Evolutionary conservation across 2,113 vertebrate species (phyloP).

Genomic region (Tonatia bakeri): DNA sequence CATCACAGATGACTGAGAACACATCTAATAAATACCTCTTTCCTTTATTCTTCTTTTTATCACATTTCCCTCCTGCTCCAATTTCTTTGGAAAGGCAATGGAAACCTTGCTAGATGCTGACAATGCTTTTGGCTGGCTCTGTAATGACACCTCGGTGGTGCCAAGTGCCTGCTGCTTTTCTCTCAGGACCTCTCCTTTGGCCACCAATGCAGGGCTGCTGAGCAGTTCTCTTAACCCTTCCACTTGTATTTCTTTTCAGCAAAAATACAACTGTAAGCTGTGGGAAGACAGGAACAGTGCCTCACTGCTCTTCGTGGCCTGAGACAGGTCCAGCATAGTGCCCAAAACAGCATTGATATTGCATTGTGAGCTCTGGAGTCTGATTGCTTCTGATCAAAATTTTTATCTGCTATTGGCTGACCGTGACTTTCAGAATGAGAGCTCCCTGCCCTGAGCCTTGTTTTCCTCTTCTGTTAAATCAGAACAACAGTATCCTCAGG

Average conservation of each 20-base stretch:
- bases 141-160: slow-evolving; percentile 5
- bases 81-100: slow-evolving; percentile 26
- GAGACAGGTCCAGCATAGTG: background rate
- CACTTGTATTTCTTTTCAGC: background rate
- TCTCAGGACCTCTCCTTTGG: background rate
- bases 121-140: slow-evolving; percentile 37
- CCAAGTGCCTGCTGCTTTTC: slow-evolving; percentile 37
- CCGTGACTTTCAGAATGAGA: background rate
- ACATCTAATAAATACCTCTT: background rate
- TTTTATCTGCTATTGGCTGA: background rate
- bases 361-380: background rate
- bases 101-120: slow-evolving; percentile 46
- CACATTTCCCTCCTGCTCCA: background rate
- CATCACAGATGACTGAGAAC: background rate
- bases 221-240: background rate
- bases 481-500: background rate
- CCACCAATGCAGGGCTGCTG: background rate
- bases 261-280: background rate
- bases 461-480: background rate
- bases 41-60: slow-evolving; percentile 7
- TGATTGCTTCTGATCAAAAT: background rate
- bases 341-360: background rate
- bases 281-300: background rate
- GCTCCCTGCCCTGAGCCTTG: background rate
- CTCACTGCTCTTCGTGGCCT: background rate